Evolutionary conservation across 1,140 invertebrate species (phyloP).

Genomic region (Drosophila lacteicornis): DNA sequence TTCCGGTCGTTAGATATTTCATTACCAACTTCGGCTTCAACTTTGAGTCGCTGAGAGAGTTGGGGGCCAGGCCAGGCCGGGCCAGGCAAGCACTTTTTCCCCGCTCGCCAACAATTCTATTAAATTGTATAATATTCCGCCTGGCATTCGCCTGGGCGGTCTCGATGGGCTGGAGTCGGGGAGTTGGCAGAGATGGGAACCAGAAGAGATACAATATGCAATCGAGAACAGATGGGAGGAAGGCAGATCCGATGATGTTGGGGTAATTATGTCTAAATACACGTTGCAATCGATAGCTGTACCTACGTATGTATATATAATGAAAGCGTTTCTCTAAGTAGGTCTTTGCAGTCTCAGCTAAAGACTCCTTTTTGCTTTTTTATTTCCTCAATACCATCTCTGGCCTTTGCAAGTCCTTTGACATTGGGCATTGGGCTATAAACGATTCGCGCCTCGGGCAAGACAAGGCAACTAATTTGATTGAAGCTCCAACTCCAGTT

Average conservation of each 20-base stretch:
- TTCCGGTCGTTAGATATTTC: conserved; percentile 84
- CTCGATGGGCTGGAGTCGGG: conserved; percentile 2
- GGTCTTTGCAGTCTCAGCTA: background rate
- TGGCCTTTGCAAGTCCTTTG: conserved; percentile 60
- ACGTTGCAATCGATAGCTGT: conserved; percentile 44
- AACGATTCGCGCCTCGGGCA: conserved; percentile 48
- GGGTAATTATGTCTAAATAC: conserved; percentile 45
- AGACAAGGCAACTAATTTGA: conserved; percentile 76
- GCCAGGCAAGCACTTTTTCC: background rate
- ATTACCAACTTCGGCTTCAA: conserved; percentile 71
- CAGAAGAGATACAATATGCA: conserved; percentile 34
- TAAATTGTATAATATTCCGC: conserved; percentile 59
- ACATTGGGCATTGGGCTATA: conserved; percentile 42
- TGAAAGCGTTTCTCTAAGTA: conserved; percentile 19
- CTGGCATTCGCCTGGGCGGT: conserved; percentile 28
- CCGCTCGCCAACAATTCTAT: conserved; percentile 42
- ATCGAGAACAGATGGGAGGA: conserved; percentile 42
- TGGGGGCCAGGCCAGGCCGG: conserved; percentile 6
- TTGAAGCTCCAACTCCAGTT: conserved; percentile 28
- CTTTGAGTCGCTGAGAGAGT: conserved; percentile 16
- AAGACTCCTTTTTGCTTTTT: background rate
- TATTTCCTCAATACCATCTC: background rate
- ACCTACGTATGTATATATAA: conserved; percentile 26
- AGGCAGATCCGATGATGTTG: conserved; percentile 24
- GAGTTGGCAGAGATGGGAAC: conserved; percentile 1